Percentiles rank a stretch among this genome's conserved stretches.
Conservation (phyloP, 1,140 invertebrate species). For the Eriocheir sinensis region DNA sequence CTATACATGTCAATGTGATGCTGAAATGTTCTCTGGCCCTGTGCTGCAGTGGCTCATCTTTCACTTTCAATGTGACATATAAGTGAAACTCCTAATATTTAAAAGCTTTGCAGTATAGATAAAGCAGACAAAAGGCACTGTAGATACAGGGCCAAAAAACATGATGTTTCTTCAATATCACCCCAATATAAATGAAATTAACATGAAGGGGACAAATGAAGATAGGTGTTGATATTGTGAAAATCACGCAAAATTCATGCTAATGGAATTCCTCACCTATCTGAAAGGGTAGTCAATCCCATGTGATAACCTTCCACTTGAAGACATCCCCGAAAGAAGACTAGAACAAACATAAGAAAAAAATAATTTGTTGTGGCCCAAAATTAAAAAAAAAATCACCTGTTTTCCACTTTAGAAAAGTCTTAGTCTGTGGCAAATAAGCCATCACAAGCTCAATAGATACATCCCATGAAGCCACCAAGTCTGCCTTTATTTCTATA, state of each 20-base stretch:
- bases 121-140: slow-evolving; percentile 75
- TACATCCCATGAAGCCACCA: slow-evolving; percentile 42
- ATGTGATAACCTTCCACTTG: slow-evolving; percentile 36
- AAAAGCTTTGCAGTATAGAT: slow-evolving; percentile 70
- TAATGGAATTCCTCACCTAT: slow-evolving; percentile 54
- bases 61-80: slow-evolving; percentile 60
- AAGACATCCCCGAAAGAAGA: slow-evolving; percentile 53
- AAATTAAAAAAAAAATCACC: slow-evolving; percentile 45
- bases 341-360: slow-evolving; percentile 75
- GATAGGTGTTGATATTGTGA: slow-evolving; percentile 52
- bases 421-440: not conserved
- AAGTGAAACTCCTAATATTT: slow-evolving; percentile 74
- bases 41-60: slow-evolving; percentile 73
- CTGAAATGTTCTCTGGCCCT: slow-evolving; percentile 76
- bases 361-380: slow-evolving; percentile 72
- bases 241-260: slow-evolving; percentile 69
- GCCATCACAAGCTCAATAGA: slow-evolving; percentile 38
- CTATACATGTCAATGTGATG: slow-evolving; percentile 63
- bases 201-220: slow-evolving; percentile 64
- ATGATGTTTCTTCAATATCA: slow-evolving; percentile 66
- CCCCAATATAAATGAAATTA: slow-evolving; percentile 61
- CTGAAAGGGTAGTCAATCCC: slow-evolving; percentile 54
- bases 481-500: slow-evolving; percentile 27
- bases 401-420: slow-evolving; percentile 29
- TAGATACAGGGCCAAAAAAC: slow-evolving; percentile 77